Conservation (phyloP, 2,888 invertebrate genomes). For the Harpalus rufipes region DNA sequence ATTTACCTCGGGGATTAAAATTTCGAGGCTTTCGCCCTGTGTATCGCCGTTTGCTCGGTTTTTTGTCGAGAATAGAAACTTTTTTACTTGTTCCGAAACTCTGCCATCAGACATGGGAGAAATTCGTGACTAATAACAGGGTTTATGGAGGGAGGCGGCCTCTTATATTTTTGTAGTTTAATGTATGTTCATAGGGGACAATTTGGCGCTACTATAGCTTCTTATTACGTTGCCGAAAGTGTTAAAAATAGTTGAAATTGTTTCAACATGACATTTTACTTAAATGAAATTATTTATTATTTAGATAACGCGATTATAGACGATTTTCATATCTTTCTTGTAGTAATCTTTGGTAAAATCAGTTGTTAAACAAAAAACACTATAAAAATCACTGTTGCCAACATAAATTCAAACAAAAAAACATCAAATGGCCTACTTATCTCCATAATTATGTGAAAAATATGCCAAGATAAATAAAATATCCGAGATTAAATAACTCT, state of each 20-base stretch:
- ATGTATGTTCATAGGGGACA: no score
- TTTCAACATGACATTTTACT: no score
- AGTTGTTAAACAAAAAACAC: slow-evolving; percentile 17
- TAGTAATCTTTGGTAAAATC: no score
- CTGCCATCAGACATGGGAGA: slow-evolving; percentile 81
- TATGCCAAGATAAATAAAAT: not conserved
- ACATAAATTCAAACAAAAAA: not conserved
- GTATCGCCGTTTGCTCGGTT: slow-evolving; percentile 80
- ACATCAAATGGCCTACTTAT: slow-evolving; percentile 38
- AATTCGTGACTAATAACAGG: not conserved
- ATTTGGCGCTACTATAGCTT: no score
- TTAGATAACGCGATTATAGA: no score
- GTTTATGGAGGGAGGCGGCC: no score
- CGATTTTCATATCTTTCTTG: no score
- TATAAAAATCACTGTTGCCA: slow-evolving; percentile 7
- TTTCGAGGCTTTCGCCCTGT: slow-evolving; percentile 86
- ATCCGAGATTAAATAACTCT: slow-evolving; percentile 10
- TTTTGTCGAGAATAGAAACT: slow-evolving; percentile 89
- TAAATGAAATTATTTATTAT: no score
- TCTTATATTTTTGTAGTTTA: no score
- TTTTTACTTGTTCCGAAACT: slow-evolving; percentile 86
- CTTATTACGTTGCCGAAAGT: no score
- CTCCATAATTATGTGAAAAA: not conserved
- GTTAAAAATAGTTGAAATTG: no score
- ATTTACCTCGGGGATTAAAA: slow-evolving; percentile 87